phyloP scores from a whole-genome alignment of 2,113 vertebrate species.

The Notarius lentiginosus region DNA sequence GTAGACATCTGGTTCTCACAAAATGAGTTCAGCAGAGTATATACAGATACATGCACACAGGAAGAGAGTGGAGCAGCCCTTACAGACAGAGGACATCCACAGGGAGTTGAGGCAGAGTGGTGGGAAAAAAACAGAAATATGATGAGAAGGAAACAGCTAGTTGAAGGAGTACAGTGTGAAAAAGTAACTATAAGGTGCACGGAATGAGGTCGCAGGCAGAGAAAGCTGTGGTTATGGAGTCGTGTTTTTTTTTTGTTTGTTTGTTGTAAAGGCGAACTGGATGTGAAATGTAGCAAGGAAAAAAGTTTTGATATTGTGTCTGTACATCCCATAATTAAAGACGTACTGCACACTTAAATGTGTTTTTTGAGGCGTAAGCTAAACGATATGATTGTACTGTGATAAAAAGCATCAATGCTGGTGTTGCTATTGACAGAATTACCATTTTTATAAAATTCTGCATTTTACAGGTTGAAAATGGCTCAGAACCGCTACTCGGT shows the following conservation, averaged over 20 bases:
- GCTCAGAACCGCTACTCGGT: no score
- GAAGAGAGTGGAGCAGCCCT: slow-evolving; percentile 15
- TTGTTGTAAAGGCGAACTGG: not conserved
- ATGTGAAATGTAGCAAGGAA: not conserved
- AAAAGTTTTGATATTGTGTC: not conserved
- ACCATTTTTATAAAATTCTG: no score
- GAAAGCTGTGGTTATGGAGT: not conserved
- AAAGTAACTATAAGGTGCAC: not conserved
- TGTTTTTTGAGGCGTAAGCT: no score
- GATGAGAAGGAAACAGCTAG: not conserved
- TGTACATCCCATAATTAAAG: not conserved
- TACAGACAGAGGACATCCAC: slow-evolving; percentile 27
- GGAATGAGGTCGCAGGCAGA: not conserved
- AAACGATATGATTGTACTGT: no score
- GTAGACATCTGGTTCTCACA: slow-evolving; percentile 12
- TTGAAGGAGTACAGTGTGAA: slow-evolving; percentile 1
- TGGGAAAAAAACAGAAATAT: slow-evolving; percentile 21
- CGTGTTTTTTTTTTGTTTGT: no score
- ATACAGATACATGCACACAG: slow-evolving; percentile 8
- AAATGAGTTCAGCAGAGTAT: not conserved
- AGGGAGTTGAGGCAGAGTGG: slow-evolving; percentile 1
- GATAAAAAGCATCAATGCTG: no score
- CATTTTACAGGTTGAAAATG: no score
- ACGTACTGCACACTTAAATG: no score
- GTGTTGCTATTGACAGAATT: no score